These are phyloP conservation scores for Incurvaria masculella DNA, from an alignment of 2,888 invertebrate species.

Conservation along the genomic window DNA sequence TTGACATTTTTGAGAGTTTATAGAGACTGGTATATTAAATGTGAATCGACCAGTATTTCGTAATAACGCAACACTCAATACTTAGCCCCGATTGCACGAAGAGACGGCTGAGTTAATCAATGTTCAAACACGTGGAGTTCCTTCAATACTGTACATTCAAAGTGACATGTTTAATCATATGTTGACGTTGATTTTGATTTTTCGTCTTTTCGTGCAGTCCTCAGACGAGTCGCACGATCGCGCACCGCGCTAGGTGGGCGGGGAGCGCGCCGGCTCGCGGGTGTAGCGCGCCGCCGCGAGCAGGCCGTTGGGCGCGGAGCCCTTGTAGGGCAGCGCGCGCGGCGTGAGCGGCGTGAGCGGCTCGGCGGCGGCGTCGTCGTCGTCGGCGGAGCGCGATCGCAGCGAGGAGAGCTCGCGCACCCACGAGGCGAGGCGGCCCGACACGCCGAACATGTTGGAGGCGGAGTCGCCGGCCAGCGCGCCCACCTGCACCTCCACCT, in stretches of 20 bases:
- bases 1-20: no score
- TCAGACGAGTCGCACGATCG: slow-evolving; percentile 1
- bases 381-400: slow-evolving; percentile 20
- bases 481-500: slow-evolving; percentile 44
- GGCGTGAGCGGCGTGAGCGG: slow-evolving; percentile 33
- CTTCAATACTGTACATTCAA: no score
- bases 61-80: no score
- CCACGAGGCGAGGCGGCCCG: slow-evolving; percentile 49
- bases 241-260: slow-evolving; percentile 16
- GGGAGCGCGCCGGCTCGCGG: slow-evolving; percentile 23
- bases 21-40: no score
- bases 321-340: slow-evolving; percentile 23
- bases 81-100: no score
- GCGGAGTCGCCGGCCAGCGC: slow-evolving; percentile 48
- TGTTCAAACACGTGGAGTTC: no score
- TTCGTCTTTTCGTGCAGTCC: neutral
- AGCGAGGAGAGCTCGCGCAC: slow-evolving; percentile 49
- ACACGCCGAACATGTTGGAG: slow-evolving; percentile 50
- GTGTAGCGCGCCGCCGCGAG: slow-evolving; percentile 1
- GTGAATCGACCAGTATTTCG: no score
- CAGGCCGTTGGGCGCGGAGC: slow-evolving; percentile 10
- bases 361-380: slow-evolving; percentile 22
- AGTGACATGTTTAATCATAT: no score
- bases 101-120: no score
- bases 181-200: no score